Percentiles rank a stretch among this genome's conserved stretches.
phyloP scores from a whole-genome alignment of 2,113 vertebrate species.

The Thalassoma bifasciatum region DNA sequence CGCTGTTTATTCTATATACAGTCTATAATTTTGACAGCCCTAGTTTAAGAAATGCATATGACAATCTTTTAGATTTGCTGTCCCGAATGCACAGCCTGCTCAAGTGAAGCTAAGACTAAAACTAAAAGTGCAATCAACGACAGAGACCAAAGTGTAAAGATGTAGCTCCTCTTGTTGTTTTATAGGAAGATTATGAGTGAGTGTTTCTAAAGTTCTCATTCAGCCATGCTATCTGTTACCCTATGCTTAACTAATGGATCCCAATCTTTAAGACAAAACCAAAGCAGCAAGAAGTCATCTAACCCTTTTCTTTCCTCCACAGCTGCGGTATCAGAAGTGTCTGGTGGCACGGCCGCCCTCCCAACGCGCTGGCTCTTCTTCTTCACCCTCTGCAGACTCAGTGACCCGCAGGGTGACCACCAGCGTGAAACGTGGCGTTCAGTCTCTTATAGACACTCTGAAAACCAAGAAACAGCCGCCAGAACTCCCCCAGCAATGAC shows the following conservation, averaged over 20 bases:
- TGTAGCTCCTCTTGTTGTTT: no score
- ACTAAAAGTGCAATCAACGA: background rate
- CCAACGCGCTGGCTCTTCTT: slow-evolving; percentile 87
- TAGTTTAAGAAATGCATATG: no score
- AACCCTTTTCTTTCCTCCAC: slow-evolving; percentile 51
- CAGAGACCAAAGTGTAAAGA: no score
- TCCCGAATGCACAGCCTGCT: background rate
- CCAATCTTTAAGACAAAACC: background rate
- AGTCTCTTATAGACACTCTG: slow-evolving; percentile 99
- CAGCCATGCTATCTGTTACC: background rate
- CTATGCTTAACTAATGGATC: no score
- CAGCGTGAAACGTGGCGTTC: slow-evolving; percentile 94
- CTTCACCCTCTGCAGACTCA: slow-evolving; percentile 90
- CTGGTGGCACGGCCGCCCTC: slow-evolving; percentile 93
- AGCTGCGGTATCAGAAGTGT: slow-evolving; percentile 99
- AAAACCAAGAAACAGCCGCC: slow-evolving; percentile 95
- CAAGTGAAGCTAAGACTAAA: background rate
- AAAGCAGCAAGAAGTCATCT: background rate
- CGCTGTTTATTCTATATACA: no score
- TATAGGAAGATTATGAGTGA: no score
- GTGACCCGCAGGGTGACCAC: slow-evolving; percentile 94
- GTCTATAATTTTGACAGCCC: no score
- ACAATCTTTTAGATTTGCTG: background rate
- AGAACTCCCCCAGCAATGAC: slow-evolving; percentile 90
- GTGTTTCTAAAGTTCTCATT: no score